Evolutionary conservation across 2,888 invertebrate species (phyloP), one percentile per base, ranked within the genome.

Genomic region (Melipona bicolor): DNA sequence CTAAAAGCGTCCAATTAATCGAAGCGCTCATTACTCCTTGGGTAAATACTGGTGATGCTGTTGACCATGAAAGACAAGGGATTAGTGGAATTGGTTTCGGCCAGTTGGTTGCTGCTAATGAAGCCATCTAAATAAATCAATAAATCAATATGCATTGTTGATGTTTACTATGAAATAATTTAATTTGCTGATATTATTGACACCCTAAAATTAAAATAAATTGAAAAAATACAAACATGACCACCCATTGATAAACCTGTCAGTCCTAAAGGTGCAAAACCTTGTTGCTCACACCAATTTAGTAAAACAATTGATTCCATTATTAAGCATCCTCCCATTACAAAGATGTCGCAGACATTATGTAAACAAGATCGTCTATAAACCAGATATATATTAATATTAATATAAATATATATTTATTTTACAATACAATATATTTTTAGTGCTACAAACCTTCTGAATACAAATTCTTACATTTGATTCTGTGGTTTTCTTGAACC

Each of bases 181-280:
- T 17, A 54, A 72, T 32, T 65, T 36, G 36, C 43, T 9, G 15
- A 17, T 67, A 24, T 67, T 65, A 65, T 21, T 36, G n/a, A 36
- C 36, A 5, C 21, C 36, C 36, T 15, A 65, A 5, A 36, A 71
- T 67, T 59, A 21, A 43, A 36, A 54, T 19, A 15, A 13, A 24
- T 62, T 21, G 5, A 61, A 62, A 77, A 59, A 61, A 65, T 83
- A 96, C 97, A 96, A 95, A 99, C 99, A 96, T 99, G 99, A 79
- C 99, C 99, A 80, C 99, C 99, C 99, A 99, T 99, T 50, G 99
- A 99, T 77, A 99, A 96, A 17, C 99, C 99, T 52, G 99, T 98
- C 76, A 99, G 96, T 73, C 99, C 99, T 36, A 99, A 95, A 0
- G 99, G 99, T 19, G 99, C 98, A 90, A 97, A 97, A 21, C 99